Base-by-base conservation (phyloP, 2,113 vertebrate genomes). In the Sisor rabdophorus region DNA sequence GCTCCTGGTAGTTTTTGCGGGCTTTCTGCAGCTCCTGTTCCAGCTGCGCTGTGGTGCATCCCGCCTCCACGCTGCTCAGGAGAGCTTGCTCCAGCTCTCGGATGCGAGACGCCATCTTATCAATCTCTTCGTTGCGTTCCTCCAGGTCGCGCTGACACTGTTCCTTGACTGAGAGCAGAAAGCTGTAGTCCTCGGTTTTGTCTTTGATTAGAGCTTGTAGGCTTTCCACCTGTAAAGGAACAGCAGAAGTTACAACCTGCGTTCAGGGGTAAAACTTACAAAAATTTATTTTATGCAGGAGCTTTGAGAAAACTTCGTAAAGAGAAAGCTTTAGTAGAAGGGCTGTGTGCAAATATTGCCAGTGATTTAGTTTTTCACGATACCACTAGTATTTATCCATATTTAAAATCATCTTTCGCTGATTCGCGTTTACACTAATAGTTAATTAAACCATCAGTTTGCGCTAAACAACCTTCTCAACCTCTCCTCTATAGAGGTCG, bases 151-250 rank as follows among this genome's bases (percentile, higher is more conserved):
- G 87, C 60, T 95, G 91, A 0, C 90, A 91, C 81, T 92, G 81
- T 65, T 96, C 94, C 86, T 94, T 95, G 83, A 91, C 90, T 40
- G 89, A 1, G 6, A 92, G 79, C 79, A 97, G 79, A 6, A 91
- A 88, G 63, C 89, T 90, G 59, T 94, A 92, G 81, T 92, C 92
- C 47, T 96, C 94, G 0, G 85, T 90, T 78, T 94, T 96, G 82
- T 94, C 93, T 88, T 91, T 94, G 72, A 98, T 81, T 75, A 93
- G 88, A 65, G 91, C 89, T 85, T 96, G 93, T 60, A 98, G 89
- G 71, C 86, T 92, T 85, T 97, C 94, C 75, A 96, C 89, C 97
- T 99, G 82, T 58, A 63, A 79, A 48, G 64, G 70, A 69, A 61
- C 8, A 71, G 1, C 50, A 30, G 8, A 52, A 17, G 36, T 11